phyloP scores from a whole-genome alignment of 2,888 invertebrate species.

The Hylaea fasciaria region DNA sequence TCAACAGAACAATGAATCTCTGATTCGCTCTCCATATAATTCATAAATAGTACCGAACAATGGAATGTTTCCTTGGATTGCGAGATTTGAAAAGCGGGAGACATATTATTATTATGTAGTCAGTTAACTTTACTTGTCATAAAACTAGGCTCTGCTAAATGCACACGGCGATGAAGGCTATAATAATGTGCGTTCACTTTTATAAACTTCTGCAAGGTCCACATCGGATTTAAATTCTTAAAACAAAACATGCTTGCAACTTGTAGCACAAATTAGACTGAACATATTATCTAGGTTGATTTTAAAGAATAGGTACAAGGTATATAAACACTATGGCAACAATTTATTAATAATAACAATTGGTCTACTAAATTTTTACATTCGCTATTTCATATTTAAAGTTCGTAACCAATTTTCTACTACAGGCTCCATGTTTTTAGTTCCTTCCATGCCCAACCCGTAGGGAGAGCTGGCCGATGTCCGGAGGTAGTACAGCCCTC shows the following conservation, averaged over 20 bases:
- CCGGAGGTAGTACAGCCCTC: slow-evolving; percentile 76
- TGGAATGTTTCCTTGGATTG: slow-evolving; percentile 32
- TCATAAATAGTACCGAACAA: slow-evolving; percentile 23
- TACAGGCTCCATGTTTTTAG: slow-evolving; percentile 51
- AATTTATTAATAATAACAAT: slow-evolving; percentile 31
- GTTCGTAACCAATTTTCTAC: slow-evolving; percentile 58
- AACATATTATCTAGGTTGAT: not conserved
- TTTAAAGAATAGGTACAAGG: not conserved
- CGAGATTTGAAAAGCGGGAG: slow-evolving; percentile 19
- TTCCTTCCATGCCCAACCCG: slow-evolving; percentile 75
- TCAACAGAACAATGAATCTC: slow-evolving; percentile 42
- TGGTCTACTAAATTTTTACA: slow-evolving; percentile 37
- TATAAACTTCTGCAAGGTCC: not conserved
- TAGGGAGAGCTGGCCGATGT: slow-evolving; percentile 69
- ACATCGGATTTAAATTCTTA: not conserved
- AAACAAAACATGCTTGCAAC: not conserved
- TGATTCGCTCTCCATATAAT: slow-evolving; percentile 34
- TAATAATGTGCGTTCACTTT: slow-evolving; percentile 13
- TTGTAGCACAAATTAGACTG: not conserved
- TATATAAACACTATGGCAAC: slow-evolving; percentile 49
- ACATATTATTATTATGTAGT: too few species aligned
- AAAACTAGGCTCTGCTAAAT: too few species aligned
- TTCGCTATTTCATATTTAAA: slow-evolving; percentile 48
- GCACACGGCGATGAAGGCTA: too few species aligned
- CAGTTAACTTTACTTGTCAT: too few species aligned